phyloP scores from a whole-genome alignment of 2,888 invertebrate genomes.

The Gymnosoma rotundatum region DNA sequence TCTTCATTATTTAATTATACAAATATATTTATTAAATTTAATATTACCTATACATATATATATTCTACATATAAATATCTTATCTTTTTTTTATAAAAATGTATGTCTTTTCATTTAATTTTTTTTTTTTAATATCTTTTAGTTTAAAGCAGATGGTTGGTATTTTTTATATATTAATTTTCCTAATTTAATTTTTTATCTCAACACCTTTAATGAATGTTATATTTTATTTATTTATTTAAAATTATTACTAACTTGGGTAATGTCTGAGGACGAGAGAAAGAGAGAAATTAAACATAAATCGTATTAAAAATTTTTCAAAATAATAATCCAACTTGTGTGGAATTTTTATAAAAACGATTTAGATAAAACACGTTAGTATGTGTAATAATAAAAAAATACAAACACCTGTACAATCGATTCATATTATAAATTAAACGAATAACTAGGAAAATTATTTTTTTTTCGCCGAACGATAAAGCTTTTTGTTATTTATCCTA shows the following conservation, averaged over 20 bases:
- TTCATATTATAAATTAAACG: too few relatives aligned
- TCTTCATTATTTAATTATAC: conserved; percentile 44
- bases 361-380: too few relatives aligned
- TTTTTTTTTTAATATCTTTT: background rate
- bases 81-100: background rate
- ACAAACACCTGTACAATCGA: too few relatives aligned
- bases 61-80: background rate
- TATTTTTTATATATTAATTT: conserved; percentile 18
- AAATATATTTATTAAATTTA: conserved; percentile 33
- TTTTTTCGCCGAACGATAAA: too few relatives aligned
- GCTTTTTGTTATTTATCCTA: too few relatives aligned
- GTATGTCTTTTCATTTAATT: background rate
- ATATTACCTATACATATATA: background rate
- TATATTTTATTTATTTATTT: background rate
- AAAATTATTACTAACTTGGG: conserved; percentile 21
- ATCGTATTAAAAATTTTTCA: too few relatives aligned
- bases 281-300: too few relatives aligned
- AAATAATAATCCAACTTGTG: too few relatives aligned
- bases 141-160: conserved; percentile 33
- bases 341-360: too few relatives aligned
- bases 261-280: background rate
- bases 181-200: background rate
- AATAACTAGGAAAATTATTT: too few relatives aligned
- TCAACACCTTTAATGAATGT: conserved; percentile 7
- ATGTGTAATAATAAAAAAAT: too few relatives aligned